phyloP scores from a whole-genome alignment of 2,113 vertebrate genomes.

The Spizaetus ornatus region DNA sequence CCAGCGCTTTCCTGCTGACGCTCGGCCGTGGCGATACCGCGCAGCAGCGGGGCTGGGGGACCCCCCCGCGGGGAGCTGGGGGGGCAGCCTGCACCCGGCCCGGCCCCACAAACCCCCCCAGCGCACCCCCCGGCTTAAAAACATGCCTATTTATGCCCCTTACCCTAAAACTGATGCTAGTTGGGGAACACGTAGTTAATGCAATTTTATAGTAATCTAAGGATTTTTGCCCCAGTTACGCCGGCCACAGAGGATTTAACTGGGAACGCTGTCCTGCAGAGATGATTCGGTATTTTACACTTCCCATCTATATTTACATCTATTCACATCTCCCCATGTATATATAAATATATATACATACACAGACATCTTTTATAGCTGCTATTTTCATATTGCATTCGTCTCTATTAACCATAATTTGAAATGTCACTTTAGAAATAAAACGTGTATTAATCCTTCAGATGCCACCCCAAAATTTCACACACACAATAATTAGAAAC shows the following conservation, averaged over 20 bases:
- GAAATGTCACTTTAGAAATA: not conserved
- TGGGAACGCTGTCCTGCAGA: not conserved
- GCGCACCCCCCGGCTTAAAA: not conserved
- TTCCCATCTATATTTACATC: not conserved
- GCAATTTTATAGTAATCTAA: no score
- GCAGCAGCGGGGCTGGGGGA: not conserved
- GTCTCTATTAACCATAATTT: not conserved
- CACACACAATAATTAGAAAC: accelerated
- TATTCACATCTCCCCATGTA: accelerated
- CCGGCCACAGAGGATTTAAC: not conserved
- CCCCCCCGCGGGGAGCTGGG: not conserved
- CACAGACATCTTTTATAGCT: not conserved
- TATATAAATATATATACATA: accelerated
- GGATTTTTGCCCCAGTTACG: not conserved
- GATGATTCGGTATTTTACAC: not conserved
- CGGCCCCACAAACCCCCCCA: not conserved
- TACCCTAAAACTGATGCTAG: not conserved
- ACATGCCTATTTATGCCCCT: not conserved
- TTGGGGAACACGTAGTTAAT: accelerated
- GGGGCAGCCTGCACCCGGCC: no score
- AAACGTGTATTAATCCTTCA: not conserved
- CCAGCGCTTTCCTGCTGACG: not conserved
- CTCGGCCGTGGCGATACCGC: not conserved
- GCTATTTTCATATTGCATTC: not conserved
- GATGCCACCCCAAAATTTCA: not conserved